Percentiles rank a stretch among this genome's conserved stretches.
Conservation (phyloP, 2,888 invertebrate species). For the Heliconius ethilla region DNA sequence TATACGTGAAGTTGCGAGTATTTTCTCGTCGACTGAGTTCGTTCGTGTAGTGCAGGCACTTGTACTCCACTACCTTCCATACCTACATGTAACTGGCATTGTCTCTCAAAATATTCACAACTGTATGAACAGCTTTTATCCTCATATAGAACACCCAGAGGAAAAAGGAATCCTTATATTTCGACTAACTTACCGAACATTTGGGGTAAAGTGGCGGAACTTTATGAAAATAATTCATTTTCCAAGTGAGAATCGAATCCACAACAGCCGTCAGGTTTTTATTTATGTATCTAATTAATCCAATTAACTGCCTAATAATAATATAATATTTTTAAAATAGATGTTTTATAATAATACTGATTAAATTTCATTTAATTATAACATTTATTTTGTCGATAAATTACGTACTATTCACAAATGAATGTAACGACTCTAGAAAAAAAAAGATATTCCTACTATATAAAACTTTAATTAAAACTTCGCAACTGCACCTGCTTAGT, state of each 20-base stretch:
- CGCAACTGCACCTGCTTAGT: not conserved
- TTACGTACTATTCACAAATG: not conserved
- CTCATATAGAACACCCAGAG: too few species aligned
- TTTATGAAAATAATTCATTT: too few species aligned
- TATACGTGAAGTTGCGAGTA: slow-evolving; percentile 12
- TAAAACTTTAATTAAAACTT: slow-evolving; percentile 10
- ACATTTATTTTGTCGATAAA: not conserved
- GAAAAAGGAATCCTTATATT: too few species aligned
- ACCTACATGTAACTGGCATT: not conserved
- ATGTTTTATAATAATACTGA: not conserved
- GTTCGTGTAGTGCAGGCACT: slow-evolving; percentile 9
- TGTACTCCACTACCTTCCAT: not conserved
- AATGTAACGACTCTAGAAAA: not conserved
- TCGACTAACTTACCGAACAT: too few species aligned
- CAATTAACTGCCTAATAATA: not conserved
- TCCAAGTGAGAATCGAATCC: too few species aligned
- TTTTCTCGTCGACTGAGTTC: slow-evolving; percentile 14
- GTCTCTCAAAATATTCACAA: slow-evolving; percentile 2
- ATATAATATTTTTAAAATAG: not conserved
- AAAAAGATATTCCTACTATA: not conserved
- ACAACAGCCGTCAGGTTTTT: not conserved
- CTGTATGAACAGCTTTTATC: not conserved
- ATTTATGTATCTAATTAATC: not conserved
- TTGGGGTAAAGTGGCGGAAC: too few species aligned
- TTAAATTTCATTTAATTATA: not conserved